Evolutionary conservation across 2,888 invertebrate genomes (phyloP).

Genomic region (Herminia tarsipennalis): DNA sequence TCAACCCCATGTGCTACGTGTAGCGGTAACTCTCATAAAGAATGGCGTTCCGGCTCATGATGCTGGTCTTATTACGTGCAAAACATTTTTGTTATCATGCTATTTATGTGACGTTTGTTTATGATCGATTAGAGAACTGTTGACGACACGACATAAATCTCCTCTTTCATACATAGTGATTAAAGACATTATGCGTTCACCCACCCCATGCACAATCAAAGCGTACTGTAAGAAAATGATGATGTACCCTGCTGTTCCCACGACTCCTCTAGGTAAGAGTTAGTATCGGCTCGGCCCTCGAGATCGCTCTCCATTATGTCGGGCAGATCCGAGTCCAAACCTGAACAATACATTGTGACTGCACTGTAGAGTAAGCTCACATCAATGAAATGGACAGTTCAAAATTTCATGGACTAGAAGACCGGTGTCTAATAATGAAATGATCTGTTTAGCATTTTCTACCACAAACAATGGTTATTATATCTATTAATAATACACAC

Average conservation of each 20-base stretch:
- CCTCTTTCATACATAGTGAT: constrained; percentile 22
- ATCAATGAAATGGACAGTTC: constrained; percentile 37
- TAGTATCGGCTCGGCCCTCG: constrained; percentile 80
- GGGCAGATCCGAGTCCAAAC: constrained; percentile 79
- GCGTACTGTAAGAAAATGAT: constrained; percentile 56
- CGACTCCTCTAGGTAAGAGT: constrained; percentile 85
- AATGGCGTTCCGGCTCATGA: not conserved
- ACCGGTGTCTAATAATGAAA: constrained; percentile 17
- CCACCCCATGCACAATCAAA: constrained; percentile 74
- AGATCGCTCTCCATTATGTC: constrained; percentile 81
- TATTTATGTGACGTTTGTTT: constrained; percentile 24
- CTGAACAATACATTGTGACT: constrained; percentile 69
- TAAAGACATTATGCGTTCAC: constrained; percentile 38
- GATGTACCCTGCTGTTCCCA: constrained; percentile 81
- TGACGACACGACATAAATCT: constrained; percentile 30
- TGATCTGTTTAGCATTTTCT: not conserved
- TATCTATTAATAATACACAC: no score
- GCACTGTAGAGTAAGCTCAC: not conserved
- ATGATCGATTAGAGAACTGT: constrained; percentile 28
- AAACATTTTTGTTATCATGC: constrained; percentile 50
- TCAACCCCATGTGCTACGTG: not conserved
- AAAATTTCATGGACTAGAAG: constrained; percentile 61
- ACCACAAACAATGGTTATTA: no score
- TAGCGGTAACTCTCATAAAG: not conserved
- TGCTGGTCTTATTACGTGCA: constrained; percentile 27